Evolutionary conservation across 92 coral and sea anemone species (phyloP), one percentile per base, ranked within the genome.

Genomic region (Pocillopora meandrina): DNA sequence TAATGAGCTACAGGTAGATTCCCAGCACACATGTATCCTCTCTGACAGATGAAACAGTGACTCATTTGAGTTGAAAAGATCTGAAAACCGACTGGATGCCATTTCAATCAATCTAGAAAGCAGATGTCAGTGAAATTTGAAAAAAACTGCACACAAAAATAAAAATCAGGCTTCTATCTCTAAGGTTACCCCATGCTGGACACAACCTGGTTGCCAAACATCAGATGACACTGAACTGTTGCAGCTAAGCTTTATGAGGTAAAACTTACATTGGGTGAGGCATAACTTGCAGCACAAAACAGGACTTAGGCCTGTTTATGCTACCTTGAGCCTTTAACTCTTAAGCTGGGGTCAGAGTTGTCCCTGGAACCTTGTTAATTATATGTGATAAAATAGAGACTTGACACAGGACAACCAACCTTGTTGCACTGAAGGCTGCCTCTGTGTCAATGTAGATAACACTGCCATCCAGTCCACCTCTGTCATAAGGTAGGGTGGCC

Each of bases 401-500:
- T 12, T 20, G 7, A n/a, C 12, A 61, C 14, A 9, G 70, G n/a
- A 3, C 1, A 47, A 10, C 82, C 66, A 78, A 95, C 98, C 98
- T 95, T 78, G 93, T 87, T 20, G 98, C 98, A 87, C 91, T 93
- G 70, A 95, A 95, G 13, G 98, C 97, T 74, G 98, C 97, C 60
- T 95, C 98, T 16, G 98, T 95, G 70, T 95, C 98, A 86, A 95
- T 95, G 74, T 95, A 95, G 17, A 95, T 95, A 2, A 93, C 97
- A 87, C 83, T 91, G 9, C 90, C 97, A 62, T 83, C 92, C 74
- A 95, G 75, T 19, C 98, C 98, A 47, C 95, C 97, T 68, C 63
- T 80, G 64, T 83, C 79, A 33, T 21, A 66, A 3, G 98, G 90
- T 68, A 95, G 68, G 31, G 95, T 91, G 75, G 97, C 97, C 87